A percentile compares a stretch with the other conserved stretches of the same genome.
These are phyloP conservation scores for Lipotes vexillifer DNA, from an alignment of 2,113 vertebrate species.

Conservation along the genomic window DNA sequence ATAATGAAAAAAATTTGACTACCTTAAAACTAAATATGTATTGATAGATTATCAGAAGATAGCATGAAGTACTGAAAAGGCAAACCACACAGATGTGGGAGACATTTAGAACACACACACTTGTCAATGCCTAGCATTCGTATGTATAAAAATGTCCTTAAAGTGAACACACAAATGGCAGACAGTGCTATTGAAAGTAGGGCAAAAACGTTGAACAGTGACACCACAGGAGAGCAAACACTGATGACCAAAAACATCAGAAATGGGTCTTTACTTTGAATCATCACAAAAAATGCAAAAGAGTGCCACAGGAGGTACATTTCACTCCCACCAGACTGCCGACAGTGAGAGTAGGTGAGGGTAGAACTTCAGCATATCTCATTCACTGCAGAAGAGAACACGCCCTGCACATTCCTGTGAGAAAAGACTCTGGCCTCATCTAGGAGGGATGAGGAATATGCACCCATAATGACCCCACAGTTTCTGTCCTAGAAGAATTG, in stretches of 20 bases:
- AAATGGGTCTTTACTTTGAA: background rate
- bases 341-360: too few relatives aligned
- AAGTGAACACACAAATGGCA: background rate
- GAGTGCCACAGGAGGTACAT: accelerated
- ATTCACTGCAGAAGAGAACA: too few relatives aligned
- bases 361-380: too few relatives aligned
- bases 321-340: background rate
- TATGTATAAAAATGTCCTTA: background rate
- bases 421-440: background rate
- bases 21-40: background rate
- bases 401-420: background rate
- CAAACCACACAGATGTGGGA: background rate
- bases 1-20: background rate
- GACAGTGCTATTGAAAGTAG: background rate
- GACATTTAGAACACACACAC: background rate
- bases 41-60: background rate
- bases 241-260: background rate
- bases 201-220: background rate
- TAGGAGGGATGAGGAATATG: too few relatives aligned
- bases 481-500: background rate
- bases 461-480: background rate
- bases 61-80: background rate
- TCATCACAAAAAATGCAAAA: background rate
- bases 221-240: background rate
- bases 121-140: background rate